Conservation (phyloP, 2,113 vertebrate species). For the Hydrolagus affinis region DNA sequence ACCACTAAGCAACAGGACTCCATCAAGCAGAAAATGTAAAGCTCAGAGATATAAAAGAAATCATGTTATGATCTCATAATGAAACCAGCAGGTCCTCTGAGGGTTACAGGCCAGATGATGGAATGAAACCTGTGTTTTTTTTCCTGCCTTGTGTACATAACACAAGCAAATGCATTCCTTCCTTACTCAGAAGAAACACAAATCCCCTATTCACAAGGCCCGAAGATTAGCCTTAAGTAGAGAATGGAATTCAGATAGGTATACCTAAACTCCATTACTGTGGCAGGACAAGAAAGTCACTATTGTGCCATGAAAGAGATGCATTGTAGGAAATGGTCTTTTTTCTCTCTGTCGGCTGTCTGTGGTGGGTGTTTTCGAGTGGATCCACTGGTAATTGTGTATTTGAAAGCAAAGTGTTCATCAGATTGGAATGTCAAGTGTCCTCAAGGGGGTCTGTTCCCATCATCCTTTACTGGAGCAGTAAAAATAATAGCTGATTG, state of each 20-base stretch:
- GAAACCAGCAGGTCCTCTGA: background rate
- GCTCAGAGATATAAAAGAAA: too few relatives aligned
- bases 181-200: background rate
- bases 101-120: background rate
- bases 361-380: constrained; percentile 7
- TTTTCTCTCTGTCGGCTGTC: background rate
- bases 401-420: constrained; percentile 22
- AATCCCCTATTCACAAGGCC: background rate
- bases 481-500: background rate
- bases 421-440: constrained; percentile 31
- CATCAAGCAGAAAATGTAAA: too few relatives aligned
- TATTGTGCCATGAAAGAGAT: constrained; percentile 2
- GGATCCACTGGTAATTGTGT: constrained; percentile 18
- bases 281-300: background rate
- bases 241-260: constrained; percentile 15
- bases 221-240: background rate
- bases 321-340: constrained; percentile 8
- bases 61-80: too few relatives aligned
- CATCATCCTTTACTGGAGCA: constrained; percentile 8
- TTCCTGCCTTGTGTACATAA: background rate
- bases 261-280: background rate
- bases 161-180: constrained; percentile 8
- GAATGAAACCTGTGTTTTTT: background rate
- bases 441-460: constrained; percentile 1
- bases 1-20: too few relatives aligned